Base-by-base conservation (phyloP, 2,113 vertebrate genomes). In the Motacilla alba region DNA sequence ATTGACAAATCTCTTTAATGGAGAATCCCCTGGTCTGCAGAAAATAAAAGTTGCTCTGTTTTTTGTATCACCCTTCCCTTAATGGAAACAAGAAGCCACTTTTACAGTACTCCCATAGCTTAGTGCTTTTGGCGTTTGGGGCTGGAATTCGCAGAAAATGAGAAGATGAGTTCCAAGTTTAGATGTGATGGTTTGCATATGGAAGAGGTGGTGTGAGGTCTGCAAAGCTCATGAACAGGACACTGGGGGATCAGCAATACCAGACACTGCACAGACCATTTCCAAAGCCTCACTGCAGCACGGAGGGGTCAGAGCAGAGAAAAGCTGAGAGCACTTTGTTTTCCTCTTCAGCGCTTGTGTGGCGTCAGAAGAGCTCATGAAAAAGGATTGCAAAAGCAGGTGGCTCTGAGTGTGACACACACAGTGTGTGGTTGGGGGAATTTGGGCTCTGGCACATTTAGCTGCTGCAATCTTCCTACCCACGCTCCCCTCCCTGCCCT, bases 291-390 rank as follows among this genome's bases (percentile, higher is more conserved):
- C 18, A 19, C 35, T 67, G 64, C 39, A 43, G 77, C 24, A 3
- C 59, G 44, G 59, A 59, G n/a, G 21, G 9, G 3, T 64, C 35
- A 5, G 44, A 70, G 49, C 62, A 68, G 47, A 53, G 24, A n/a
- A 79, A 72, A 68, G 19, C 27, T 28, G 37, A 23, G 60, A 73
- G 37, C 20, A 3, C 41, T 67, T 80, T 43, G 23, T 60, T 95
- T 78, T 13, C 8, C 15, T 28, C n/a, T n/a, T 30, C 13, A 17
- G 18, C 0, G 0, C 30, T 59, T 13, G 0, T 44, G 68, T 72
- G 64, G 53, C 0, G 0, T 84, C 43, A 89, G 85, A 67, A 63
- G 3, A 10, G 9, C 44, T 81, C 12, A 18, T 49, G 73, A 22
- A 27, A 80, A 94, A 56, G 4, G n/a, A 55, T 79, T 85, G 66